A percentile compares a stretch with the other conserved stretches of the same genome.
These are phyloP conservation scores for Macquaria australasica DNA, from an alignment of 2,113 vertebrate species.

Conservation along the genomic window DNA sequence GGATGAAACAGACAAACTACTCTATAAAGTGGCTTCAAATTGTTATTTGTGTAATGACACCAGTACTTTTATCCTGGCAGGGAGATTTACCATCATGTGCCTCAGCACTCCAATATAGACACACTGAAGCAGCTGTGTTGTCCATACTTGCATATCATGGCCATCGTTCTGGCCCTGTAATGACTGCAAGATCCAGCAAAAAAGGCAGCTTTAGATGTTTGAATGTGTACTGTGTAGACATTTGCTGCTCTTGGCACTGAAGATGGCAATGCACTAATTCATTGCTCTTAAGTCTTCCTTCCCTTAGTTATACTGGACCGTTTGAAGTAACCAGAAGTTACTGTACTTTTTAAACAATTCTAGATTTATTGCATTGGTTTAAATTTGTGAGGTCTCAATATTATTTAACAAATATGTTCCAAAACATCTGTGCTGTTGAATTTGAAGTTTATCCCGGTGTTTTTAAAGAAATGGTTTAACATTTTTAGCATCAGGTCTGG, in stretches of 20 bases:
- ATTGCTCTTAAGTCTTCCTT: not conserved
- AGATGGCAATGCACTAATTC: not conserved
- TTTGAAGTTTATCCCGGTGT: not conserved
- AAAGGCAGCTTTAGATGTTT: not conserved
- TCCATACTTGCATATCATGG: slow-evolving; percentile 22
- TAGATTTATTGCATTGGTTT: not conserved
- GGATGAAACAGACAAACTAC: not conserved
- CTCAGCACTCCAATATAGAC: not conserved
- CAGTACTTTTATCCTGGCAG: not conserved
- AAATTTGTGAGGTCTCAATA: not conserved
- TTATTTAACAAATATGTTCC: not conserved
- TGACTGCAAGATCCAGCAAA: slow-evolving; percentile 17
- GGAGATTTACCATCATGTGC: not conserved
- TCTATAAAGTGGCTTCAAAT: not conserved
- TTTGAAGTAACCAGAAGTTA: not conserved
- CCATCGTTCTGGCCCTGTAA: not conserved
- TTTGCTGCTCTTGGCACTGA: slow-evolving; percentile 5
- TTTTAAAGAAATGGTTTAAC: not conserved
- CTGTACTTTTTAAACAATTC: not conserved
- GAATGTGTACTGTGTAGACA: slow-evolving; percentile 23
- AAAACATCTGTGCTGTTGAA: not conserved
- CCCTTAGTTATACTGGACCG: not conserved
- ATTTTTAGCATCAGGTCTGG: not conserved
- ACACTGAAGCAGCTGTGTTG: slow-evolving; percentile 39
- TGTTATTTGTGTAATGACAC: not conserved